phyloP scores from a whole-genome alignment of 2,113 vertebrate genomes.

The Hystrix cristata region DNA sequence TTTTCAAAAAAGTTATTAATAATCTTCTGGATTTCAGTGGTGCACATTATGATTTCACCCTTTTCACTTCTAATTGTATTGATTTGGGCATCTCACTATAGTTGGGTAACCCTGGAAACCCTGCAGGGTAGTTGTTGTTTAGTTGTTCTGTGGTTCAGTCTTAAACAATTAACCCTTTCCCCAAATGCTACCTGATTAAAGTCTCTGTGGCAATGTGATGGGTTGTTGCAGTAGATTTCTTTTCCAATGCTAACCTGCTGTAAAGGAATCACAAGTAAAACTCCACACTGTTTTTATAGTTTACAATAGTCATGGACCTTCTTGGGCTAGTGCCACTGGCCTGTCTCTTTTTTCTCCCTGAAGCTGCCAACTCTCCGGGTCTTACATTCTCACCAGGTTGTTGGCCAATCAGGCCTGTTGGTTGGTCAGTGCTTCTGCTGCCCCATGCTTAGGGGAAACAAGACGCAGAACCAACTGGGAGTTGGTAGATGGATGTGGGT shows the following conservation, averaged over 20 bases:
- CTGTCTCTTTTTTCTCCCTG: not conserved
- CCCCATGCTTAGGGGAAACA: not conserved
- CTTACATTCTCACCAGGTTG: not conserved
- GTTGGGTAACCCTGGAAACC: not conserved
- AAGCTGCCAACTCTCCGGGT: not conserved
- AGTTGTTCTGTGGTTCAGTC: not conserved
- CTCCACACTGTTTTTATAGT: not conserved
- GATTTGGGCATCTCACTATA: not conserved
- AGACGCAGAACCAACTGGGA: not conserved
- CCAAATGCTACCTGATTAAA: not conserved
- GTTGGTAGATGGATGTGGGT: not conserved
- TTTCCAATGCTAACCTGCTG: not conserved
- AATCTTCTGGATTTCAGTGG: not conserved
- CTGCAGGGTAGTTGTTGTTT: not conserved
- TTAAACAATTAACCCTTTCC: not conserved
- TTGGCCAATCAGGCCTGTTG: not conserved
- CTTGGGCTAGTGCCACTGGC: not conserved
- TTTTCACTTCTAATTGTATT: not conserved
- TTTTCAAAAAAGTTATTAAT: not conserved
- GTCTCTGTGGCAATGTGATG: not conserved
- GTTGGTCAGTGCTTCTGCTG: not conserved
- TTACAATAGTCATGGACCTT: not conserved
- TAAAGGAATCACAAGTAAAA: not conserved
- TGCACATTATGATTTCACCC: not conserved
- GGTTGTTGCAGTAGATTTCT: not conserved